These are phyloP conservation scores for Oryzias dopingdopingensis DNA, from an alignment of 2,797 vertebrate genomes.

Conservation along the genomic window DNA sequence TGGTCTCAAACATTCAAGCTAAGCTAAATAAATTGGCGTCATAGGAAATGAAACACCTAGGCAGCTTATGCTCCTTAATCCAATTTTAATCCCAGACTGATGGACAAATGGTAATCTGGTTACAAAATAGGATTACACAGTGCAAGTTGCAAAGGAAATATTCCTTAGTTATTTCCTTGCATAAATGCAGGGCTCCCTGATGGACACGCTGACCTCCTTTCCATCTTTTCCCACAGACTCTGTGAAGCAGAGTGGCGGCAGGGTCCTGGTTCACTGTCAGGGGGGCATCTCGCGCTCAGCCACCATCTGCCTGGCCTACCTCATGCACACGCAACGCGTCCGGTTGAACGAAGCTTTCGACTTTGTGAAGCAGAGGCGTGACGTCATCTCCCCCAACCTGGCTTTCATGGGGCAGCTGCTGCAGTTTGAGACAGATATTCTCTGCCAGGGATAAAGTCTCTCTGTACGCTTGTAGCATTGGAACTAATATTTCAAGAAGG, in stretches of 20 bases:
- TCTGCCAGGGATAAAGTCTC: constrained; percentile 76
- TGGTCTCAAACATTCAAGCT: not conserved
- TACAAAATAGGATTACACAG: constrained; percentile 45
- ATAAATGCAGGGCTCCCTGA: not conserved
- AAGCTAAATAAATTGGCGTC: not conserved
- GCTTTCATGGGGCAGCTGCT: constrained; percentile 89
- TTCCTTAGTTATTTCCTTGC: not conserved
- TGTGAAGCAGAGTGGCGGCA: constrained; percentile 81
- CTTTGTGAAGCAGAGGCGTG: constrained; percentile 84
- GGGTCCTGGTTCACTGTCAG: constrained; percentile 89
- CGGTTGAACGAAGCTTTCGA: constrained; percentile 85
- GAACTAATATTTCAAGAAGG: not conserved
- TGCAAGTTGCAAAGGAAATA: constrained; percentile 13
- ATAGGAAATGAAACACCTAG: constrained; percentile 11
- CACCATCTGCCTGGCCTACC: constrained; percentile 88
- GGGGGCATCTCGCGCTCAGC: constrained; percentile 88
- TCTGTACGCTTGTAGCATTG: not conserved
- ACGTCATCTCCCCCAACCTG: constrained; percentile 87
- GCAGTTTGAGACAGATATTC: constrained; percentile 86
- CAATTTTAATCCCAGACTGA: constrained; percentile 14
- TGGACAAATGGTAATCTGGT: constrained; percentile 22
- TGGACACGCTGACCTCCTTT: constrained; percentile 6
- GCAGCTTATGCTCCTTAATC: constrained; percentile 38
- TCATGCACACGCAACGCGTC: constrained; percentile 83
- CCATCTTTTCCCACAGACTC: constrained; percentile 73